These are phyloP conservation scores for Leuciscus waleckii DNA, from an alignment of 2,797 vertebrate genomes.

Conservation along the genomic window DNA sequence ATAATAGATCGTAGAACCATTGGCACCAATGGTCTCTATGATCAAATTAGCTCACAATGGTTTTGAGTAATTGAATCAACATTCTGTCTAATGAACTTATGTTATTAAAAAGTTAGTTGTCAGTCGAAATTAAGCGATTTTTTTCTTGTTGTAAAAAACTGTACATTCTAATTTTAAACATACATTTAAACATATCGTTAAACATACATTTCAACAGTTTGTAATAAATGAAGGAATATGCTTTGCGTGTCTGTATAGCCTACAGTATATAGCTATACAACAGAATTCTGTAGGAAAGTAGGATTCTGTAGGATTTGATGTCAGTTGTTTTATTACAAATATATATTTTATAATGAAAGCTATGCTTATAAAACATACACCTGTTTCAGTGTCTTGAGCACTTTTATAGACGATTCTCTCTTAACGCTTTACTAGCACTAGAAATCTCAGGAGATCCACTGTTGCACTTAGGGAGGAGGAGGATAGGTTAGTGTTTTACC, in stretches of 20 bases:
- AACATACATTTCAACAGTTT: neutral
- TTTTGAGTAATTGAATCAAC: neutral
- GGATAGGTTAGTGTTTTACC: conserved; percentile 41
- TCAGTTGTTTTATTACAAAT: conserved; percentile 62
- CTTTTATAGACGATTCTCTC: conserved; percentile 65
- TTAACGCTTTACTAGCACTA: conserved; percentile 63
- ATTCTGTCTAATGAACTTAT: neutral
- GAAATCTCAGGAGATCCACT: conserved; percentile 7
- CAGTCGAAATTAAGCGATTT: neutral
- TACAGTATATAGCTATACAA: neutral
- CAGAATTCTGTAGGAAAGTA: neutral
- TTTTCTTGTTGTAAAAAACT: neutral
- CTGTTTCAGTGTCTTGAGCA: conserved; percentile 57
- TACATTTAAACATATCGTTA: neutral
- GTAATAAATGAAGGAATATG: neutral
- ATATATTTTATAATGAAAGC: conserved; percentile 64
- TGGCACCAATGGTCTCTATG: neutral
- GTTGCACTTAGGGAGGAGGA: conserved; percentile 11
- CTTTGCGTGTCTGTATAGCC: neutral
- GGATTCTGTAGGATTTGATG: conserved; percentile 41
- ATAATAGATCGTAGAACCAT: neutral
- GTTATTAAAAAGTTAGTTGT: neutral
- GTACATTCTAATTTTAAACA: too few relatives aligned
- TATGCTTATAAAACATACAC: conserved; percentile 58
- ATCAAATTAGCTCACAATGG: neutral